A percentile compares a stretch with the other conserved stretches of the same genome.
phyloP scores from a whole-genome alignment of 2,113 vertebrate species.

The Leucopternis melanops region DNA sequence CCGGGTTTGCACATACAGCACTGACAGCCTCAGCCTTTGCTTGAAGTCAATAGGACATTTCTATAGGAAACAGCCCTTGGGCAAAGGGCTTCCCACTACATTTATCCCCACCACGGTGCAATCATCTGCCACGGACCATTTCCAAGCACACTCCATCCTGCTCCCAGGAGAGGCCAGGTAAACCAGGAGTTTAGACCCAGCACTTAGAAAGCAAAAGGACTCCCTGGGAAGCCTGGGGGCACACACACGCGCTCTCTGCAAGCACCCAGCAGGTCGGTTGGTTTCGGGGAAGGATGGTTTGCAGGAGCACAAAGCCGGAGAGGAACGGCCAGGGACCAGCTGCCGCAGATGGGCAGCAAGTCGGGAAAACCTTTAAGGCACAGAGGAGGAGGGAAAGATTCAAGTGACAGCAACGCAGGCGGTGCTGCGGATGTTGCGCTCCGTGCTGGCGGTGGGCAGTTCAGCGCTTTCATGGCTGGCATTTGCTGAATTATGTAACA shows the following conservation, averaged over 20 bases:
- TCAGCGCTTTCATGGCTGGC: not conserved
- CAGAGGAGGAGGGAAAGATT: not conserved
- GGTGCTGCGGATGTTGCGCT: accelerated
- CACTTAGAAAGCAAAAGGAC: not conserved
- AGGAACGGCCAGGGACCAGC: not conserved
- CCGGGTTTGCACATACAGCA: not conserved
- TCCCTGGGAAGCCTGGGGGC: not conserved
- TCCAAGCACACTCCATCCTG: not conserved
- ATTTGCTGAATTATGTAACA: not conserved
- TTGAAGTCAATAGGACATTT: not conserved
- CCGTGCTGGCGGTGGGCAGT: not conserved
- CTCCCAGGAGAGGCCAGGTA: not conserved
- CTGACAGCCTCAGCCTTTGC: not conserved
- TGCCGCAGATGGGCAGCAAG: accelerated
- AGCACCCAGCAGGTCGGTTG: not conserved
- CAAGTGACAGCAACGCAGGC: not conserved
- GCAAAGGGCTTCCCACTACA: not conserved
- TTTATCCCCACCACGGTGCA: not conserved
- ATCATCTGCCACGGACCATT: not conserved
- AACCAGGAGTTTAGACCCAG: not conserved
- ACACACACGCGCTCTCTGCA: not conserved
- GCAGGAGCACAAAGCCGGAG: not conserved
- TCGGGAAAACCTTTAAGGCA: not conserved
- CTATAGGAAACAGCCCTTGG: not conserved
- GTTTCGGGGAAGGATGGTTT: not conserved